Base-by-base conservation (phyloP, 2,797 vertebrate species). In the Sebastes steindachneri region DNA sequence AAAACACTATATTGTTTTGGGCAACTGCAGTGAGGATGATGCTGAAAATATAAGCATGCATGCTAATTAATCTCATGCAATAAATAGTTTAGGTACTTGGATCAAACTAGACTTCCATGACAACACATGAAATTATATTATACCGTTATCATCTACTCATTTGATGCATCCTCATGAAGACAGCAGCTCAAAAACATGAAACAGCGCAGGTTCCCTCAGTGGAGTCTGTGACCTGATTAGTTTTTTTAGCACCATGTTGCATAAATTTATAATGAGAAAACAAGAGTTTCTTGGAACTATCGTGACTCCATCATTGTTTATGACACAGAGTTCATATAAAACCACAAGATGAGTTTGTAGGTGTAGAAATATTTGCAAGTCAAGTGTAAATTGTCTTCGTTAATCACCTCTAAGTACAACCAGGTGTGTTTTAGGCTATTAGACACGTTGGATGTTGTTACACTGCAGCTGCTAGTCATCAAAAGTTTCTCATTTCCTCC, bases 161-260 rank as follows among this genome's bases (percentile, higher is more conserved):
- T 33, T 33, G 12, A 78, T 25, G 12, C 28, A 28, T 62, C n/a
- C 26, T 63, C 14, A 64, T 28, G 9, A 66, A 63, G 74, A 64
- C 14, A 60, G 21, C 23, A 66, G 45, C 37, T 74, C 33, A 33
- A 53, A 66, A 28, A 75, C 53, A 9, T 35, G 5, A 23, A 58
- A 45, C 53, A 3, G 7, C 4, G 9, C 48, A 67, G 53, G 33
- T 75, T 80, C 53, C 31, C 54, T 77, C 70, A 28, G 60, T 53
- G 62, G 69, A 68, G 7, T 67, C 7, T 4, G 37, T 76, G 71
- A 75, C 79, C 79, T 54, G 8, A 74, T 75, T 58, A 62, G 54
- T 21, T 12, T 58, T 48, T 48, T 53, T 37, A 80, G 66, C 73
- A 53, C 23, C 15, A 25, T 23, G 29, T 45, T 77, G 29, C 35